Evolutionary conservation across 2,113 vertebrate genomes (phyloP).

Genomic region (Megaptera novaeangliae): DNA sequence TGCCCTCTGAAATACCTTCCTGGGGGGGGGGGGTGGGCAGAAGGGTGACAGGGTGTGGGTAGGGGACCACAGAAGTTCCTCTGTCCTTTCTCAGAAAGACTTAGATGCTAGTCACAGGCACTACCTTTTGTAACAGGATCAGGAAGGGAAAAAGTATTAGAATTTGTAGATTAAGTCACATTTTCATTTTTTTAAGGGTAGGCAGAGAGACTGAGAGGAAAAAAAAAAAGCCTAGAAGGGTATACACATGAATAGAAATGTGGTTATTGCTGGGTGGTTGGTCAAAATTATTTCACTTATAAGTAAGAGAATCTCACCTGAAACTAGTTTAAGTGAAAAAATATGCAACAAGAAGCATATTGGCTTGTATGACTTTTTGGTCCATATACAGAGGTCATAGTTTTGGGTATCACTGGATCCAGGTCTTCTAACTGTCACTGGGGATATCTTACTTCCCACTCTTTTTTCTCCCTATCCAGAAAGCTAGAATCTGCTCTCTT

Average conservation of each 20-base stretch:
- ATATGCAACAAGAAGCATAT: background rate
- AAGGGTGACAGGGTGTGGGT: background rate
- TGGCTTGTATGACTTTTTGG: background rate
- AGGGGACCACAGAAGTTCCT: background rate
- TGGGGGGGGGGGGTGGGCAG: no score
- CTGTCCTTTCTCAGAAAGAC: background rate
- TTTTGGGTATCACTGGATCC: background rate
- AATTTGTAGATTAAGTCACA: background rate
- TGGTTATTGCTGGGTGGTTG: background rate
- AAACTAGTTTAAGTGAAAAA: background rate
- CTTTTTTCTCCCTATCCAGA: background rate
- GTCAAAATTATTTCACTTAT: conserved; percentile 3
- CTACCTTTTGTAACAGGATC: background rate
- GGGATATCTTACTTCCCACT: fast-evolving
- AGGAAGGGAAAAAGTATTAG: background rate
- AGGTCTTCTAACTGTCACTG: background rate
- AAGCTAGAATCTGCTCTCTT: background rate
- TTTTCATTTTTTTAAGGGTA: background rate
- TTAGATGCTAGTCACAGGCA: background rate
- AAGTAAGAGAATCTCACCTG: background rate
- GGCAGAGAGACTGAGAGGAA: background rate
- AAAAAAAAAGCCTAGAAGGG: background rate
- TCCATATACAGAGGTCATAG: background rate
- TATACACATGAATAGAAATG: background rate
- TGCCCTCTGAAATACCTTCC: background rate